Evolutionary conservation across 2,113 vertebrate species (phyloP), one percentile per base, ranked within the genome.

Genomic region (Odontesthes bonariensis): DNA sequence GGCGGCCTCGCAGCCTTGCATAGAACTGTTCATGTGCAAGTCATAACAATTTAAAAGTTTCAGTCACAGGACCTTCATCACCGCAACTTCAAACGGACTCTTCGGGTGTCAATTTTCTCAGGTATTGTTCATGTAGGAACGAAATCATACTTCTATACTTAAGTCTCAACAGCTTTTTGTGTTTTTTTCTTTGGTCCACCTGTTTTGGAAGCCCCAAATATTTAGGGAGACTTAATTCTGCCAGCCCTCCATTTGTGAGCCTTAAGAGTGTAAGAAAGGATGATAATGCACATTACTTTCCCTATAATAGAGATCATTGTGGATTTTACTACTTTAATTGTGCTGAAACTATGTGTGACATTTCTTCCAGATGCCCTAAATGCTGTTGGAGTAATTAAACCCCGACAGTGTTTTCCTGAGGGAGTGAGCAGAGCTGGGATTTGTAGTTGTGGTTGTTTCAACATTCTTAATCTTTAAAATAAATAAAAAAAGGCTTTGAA

Each of bases 381-480:
- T 10, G 56, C 3, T 64, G 17, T 60, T 16, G 57, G 53, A 23
- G 49, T 57, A 66, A 66, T 0, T 8, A 42, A 32, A 58, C 3
- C 2, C 66, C 23, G 73, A 58, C 40, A 27, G 49, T 70, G 22
- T 74, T 79, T 77, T 68, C 61, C 55, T 49, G 42, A 54, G 2
- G 58, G 27, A 27, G 27, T 27, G 56, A 54, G 38, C 47, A 19
- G 54, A 53, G 38, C 56, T 38, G 46, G 35, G 61, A 70, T 62
- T 67, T 56, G 22, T 20, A 49, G 35, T 55, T 51, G 7, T 49
- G 11, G n/a, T n/a, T 19, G 68, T 81, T 73, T 79, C 22, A 69
- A 44, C 51, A 0, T 0, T 19, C 0, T 0, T 73, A 31, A 49
- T 77, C 69, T 65, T 68, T 77, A 38, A 78, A 76, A n/a, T n/a